Base-by-base conservation (phyloP, 2,797 vertebrate genomes). In the Poeciliopsis gracilis region DNA sequence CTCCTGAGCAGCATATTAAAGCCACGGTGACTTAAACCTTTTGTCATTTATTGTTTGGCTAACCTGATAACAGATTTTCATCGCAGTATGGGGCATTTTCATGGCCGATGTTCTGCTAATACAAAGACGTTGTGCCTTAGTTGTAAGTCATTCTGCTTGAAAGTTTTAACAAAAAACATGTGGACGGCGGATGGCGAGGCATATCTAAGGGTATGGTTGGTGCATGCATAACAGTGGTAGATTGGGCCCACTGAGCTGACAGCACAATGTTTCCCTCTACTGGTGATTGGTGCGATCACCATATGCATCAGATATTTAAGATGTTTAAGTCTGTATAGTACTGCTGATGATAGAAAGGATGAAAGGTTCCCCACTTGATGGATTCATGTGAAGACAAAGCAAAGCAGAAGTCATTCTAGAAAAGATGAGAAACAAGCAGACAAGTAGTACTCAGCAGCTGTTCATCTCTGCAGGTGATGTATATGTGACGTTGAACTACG, bases 211-310 rank as follows among this genome's bases (percentile, higher is more conserved):
- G 66, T 81, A 49, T 23, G 76, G 72, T 87, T 85, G 78, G 81
- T 89, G 77, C 89, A 75, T 87, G 72, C 80, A 77, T 82, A 75
- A 72, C 83, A 85, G 61, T 83, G 77, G 79, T 78, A 82, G 77
- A 84, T 45, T 57, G 85, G 43, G 81, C 73, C 77, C 84, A 84
- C 88, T 75, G 36, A 23, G 80, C 85, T 74, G 81, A 55, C 75
- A 87, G 93, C 12, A 20, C 94, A 93, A 87, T 94, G 89, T 94
- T 94, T 94, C 95, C 94, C 94, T 95, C 95, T 95, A 86, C 91
- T 95, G 95, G 93, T 86, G 38, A 74, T 33, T 43, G 47, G 67
- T 23, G 80, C 45, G 89, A 90, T 79, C 41, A n/a, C 82, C 55
- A 59, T 77, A 72, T 81, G 82, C 45, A 67, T 76, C 69, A 76